phyloP scores from a whole-genome alignment of 2,797 vertebrate species.

The Etheostoma perlongum region DNA sequence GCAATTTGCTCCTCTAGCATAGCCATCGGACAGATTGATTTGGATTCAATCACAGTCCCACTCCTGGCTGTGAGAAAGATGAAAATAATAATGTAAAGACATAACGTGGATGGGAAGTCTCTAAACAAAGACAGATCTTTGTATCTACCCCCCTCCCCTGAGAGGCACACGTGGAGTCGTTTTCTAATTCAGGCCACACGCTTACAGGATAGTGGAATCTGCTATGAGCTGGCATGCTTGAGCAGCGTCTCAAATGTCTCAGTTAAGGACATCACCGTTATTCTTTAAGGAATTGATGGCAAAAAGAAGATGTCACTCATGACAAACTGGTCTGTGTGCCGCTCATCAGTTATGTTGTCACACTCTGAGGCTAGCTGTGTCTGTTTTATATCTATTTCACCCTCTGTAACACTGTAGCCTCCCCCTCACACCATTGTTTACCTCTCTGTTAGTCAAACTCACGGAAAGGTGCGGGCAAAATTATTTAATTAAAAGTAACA shows the following conservation, averaged over 20 bases:
- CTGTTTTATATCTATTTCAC: conserved; percentile 59
- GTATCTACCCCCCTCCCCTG: conserved; percentile 38
- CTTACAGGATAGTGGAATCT: conserved; percentile 34
- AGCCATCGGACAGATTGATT: conserved; percentile 74
- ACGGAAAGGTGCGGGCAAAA: conserved; percentile 38
- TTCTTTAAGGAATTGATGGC: conserved; percentile 71
- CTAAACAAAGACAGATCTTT: conserved; percentile 69
- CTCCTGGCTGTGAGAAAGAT: conserved; percentile 62
- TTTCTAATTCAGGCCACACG: conserved; percentile 58
- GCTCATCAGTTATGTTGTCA: conserved; percentile 81
- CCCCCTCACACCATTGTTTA: conserved; percentile 58
- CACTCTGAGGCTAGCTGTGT: conserved; percentile 37
- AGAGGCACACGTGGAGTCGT: conserved; percentile 29
- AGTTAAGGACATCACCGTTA: conserved; percentile 63
- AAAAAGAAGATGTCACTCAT: conserved; percentile 84
- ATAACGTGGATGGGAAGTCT: conserved; percentile 71
- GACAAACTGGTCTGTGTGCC: conserved; percentile 76
- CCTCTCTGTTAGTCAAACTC: conserved; percentile 46
- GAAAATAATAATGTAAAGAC: conserved; percentile 76
- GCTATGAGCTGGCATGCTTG: conserved; percentile 44
- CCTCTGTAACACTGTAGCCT: conserved; percentile 43
- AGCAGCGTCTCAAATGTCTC: conserved; percentile 64
- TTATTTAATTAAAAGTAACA: conserved; percentile 77
- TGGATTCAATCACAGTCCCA: conserved; percentile 68
- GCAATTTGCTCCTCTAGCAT: conserved; percentile 65